phyloP scores from a whole-genome alignment of 2,113 vertebrate genomes.

The Ailuropoda melanoleuca region DNA sequence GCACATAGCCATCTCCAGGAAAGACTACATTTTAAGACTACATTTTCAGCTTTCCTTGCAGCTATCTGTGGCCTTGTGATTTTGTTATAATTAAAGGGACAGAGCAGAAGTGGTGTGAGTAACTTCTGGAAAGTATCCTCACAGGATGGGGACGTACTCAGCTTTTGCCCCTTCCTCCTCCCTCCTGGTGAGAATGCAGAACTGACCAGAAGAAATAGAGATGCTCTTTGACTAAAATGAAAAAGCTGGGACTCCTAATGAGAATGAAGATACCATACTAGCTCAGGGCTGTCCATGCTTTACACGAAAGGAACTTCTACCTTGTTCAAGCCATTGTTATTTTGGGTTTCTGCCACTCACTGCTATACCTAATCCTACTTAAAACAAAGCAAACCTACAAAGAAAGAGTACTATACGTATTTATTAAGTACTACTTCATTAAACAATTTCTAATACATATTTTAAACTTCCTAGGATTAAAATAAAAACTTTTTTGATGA shows the following conservation, averaged over 20 bases:
- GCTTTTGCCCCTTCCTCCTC: background rate
- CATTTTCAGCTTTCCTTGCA: slow-evolving; percentile 19
- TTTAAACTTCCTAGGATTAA: slow-evolving; percentile 11
- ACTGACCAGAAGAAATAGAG: background rate
- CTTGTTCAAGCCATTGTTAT: background rate
- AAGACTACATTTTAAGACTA: background rate
- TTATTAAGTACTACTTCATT: background rate
- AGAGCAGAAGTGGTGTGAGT: background rate
- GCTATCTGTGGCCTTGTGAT: background rate
- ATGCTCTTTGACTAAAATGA: background rate
- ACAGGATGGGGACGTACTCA: background rate
- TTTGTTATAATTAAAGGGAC: background rate
- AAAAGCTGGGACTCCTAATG: background rate
- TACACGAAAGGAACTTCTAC: background rate
- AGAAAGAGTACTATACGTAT: background rate
- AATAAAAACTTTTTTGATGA: background rate
- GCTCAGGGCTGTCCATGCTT: background rate
- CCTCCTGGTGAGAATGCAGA: background rate
- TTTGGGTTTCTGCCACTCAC: background rate
- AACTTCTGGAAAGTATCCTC: background rate
- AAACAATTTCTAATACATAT: background rate
- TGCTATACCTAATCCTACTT: background rate
- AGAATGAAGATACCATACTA: background rate
- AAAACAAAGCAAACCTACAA: background rate
- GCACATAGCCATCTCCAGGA: background rate